Percentiles rank a stretch among this genome's conserved stretches.
Conservation (phyloP, 2,888 invertebrate genomes). For the Belgica antarctica region DNA sequence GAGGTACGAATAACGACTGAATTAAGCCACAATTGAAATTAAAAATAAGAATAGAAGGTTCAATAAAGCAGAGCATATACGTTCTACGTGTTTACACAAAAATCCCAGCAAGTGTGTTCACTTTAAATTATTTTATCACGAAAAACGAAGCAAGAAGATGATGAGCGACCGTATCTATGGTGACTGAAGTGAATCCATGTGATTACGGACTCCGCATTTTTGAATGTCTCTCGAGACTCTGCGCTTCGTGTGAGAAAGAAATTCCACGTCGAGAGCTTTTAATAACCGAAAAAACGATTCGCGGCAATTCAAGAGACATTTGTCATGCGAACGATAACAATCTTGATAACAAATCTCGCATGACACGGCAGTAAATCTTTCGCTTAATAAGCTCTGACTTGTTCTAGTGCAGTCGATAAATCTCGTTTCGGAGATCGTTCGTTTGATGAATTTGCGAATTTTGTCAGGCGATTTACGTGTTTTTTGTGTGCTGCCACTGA, state of each 20-base stretch:
- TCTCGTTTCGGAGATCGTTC: not conserved
- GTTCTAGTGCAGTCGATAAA: not conserved
- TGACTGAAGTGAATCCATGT: too few relatives aligned
- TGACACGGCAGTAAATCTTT: not conserved
- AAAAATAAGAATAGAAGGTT: slow-evolving; percentile 31
- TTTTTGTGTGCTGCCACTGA: too few relatives aligned
- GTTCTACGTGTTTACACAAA: slow-evolving; percentile 10
- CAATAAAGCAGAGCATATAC: not conserved
- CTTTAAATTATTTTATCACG: slow-evolving; percentile 41
- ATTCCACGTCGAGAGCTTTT: too few relatives aligned
- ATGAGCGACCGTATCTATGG: slow-evolving; percentile 16
- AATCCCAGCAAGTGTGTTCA: slow-evolving; percentile 36
- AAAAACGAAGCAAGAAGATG: not conserved
- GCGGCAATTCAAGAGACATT: not conserved
- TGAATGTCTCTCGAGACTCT: too few relatives aligned
- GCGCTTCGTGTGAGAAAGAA: not conserved
- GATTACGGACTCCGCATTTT: too few relatives aligned
- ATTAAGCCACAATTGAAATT: slow-evolving; percentile 43
- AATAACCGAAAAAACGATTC: not conserved
- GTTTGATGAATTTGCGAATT: slow-evolving; percentile 9
- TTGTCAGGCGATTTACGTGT: too few relatives aligned
- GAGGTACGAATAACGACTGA: slow-evolving; percentile 42
- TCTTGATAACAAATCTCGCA: slow-evolving; percentile 1
- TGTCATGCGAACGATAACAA: not conserved
- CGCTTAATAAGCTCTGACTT: not conserved